Conservation (phyloP, 2,113 vertebrate genomes). For the Aramus guarauna region DNA sequence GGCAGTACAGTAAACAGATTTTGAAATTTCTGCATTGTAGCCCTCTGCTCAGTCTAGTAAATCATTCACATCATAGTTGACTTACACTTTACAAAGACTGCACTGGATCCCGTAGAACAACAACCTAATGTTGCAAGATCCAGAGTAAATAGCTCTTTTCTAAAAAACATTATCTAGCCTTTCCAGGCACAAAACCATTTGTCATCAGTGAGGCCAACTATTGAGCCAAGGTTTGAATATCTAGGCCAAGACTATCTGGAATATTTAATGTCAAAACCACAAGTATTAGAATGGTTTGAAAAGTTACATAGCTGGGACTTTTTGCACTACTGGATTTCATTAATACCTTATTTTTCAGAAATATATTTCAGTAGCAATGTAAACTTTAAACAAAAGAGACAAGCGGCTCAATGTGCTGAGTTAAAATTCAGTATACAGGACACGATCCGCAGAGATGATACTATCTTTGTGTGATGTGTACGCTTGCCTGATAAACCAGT, state of each 20-base stretch:
- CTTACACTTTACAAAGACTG: neutral
- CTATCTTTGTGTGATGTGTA: neutral
- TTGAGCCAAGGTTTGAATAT: neutral
- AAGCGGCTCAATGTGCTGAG: neutral
- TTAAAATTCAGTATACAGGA: neutral
- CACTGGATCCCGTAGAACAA: neutral
- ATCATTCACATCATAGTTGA: neutral
- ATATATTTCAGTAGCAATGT: neutral
- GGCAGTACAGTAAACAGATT: neutral
- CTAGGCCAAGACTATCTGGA: neutral
- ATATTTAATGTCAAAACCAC: neutral
- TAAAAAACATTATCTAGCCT: neutral
- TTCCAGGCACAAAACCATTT: neutral
- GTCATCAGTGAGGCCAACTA: neutral
- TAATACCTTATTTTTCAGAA: neutral
- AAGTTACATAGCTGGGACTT: neutral
- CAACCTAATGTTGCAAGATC: neutral
- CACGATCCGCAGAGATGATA: neutral
- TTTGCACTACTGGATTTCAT: neutral
- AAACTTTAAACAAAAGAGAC: neutral
- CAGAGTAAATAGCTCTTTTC: neutral
- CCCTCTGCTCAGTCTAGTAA: neutral
- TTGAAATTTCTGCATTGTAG: neutral
- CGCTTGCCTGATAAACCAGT: neutral
- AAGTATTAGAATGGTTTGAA: neutral